These are phyloP conservation scores for Sphyrna mokarran DNA, from an alignment of 2,113 vertebrate genomes.

Conservation along the genomic window DNA sequence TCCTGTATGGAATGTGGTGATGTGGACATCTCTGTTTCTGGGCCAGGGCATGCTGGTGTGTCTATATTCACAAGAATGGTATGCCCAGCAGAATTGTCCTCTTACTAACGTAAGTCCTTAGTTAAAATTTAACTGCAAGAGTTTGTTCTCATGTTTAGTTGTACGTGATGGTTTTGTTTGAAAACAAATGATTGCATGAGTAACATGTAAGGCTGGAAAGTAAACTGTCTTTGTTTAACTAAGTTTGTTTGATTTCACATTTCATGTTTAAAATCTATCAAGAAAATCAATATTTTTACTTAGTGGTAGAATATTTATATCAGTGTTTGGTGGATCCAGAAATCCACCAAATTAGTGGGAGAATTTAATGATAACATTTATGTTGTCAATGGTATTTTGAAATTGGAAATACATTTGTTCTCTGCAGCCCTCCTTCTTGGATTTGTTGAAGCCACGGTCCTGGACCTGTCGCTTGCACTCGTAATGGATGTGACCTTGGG, in stretches of 20 bases:
- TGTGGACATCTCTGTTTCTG: conserved; percentile 88
- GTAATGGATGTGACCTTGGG: background rate
- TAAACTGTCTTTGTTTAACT: background rate
- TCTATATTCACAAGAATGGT: conserved; percentile 95
- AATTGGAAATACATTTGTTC: background rate
- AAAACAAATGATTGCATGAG: background rate
- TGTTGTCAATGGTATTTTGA: background rate
- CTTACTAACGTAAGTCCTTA: conserved; percentile 65
- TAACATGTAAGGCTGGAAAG: background rate
- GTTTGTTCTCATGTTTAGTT: background rate
- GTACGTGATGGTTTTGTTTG: background rate
- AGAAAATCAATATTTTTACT: background rate
- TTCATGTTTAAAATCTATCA: background rate
- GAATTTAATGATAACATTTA: background rate
- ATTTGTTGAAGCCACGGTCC: conserved; percentile 78
- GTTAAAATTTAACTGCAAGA: background rate
- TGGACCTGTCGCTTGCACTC: conserved; percentile 70
- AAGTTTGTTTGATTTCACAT: no score
- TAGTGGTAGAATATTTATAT: background rate
- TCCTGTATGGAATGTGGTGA: conserved; percentile 89
- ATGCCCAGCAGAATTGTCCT: conserved; percentile 81
- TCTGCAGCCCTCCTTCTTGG: conserved; percentile 70
- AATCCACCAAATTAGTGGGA: background rate
- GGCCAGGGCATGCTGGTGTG: conserved; percentile 83
- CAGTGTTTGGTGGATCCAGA: background rate